Evolutionary conservation across 2,113 vertebrate genomes (phyloP).

Genomic region (Gallinago jamesoni): DNA sequence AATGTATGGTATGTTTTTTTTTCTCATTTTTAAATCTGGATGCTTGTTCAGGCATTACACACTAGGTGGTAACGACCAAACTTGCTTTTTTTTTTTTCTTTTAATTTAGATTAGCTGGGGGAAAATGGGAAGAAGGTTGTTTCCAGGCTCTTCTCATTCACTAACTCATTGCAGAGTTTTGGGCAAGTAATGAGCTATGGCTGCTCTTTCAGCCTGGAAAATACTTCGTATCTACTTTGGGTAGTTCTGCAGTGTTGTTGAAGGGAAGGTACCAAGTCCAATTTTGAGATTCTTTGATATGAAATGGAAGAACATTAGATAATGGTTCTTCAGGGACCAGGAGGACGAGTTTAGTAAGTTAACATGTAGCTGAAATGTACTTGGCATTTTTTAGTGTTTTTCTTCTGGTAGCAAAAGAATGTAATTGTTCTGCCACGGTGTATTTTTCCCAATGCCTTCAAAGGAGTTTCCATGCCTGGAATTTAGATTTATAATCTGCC

Average conservation of each 20-base stretch:
- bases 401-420: constrained; percentile 35
- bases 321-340: not conserved
- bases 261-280: not conserved
- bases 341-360: not conserved
- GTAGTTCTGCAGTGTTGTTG: not conserved
- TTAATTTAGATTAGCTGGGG: not conserved
- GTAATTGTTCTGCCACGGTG: constrained; percentile 40
- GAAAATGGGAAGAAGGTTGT: not conserved
- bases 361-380: not conserved
- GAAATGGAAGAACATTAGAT: not conserved
- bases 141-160: not conserved
- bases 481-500: constrained; percentile 54
- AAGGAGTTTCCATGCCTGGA: constrained; percentile 59
- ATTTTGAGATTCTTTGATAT: not conserved
- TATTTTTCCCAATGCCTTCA: constrained; percentile 40
- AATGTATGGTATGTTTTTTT: not conserved
- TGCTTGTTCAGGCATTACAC: not conserved
- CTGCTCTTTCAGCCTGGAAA: not conserved
- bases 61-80: not conserved
- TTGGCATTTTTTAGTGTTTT: not conserved
- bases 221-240: not conserved
- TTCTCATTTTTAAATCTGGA: not conserved
- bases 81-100: not conserved
- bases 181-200: not conserved
- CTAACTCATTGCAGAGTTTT: not conserved